Evolutionary conservation across 2,888 invertebrate species (phyloP), one percentile per base, ranked within the genome.

Genomic region (Mayetiola destructor): DNA sequence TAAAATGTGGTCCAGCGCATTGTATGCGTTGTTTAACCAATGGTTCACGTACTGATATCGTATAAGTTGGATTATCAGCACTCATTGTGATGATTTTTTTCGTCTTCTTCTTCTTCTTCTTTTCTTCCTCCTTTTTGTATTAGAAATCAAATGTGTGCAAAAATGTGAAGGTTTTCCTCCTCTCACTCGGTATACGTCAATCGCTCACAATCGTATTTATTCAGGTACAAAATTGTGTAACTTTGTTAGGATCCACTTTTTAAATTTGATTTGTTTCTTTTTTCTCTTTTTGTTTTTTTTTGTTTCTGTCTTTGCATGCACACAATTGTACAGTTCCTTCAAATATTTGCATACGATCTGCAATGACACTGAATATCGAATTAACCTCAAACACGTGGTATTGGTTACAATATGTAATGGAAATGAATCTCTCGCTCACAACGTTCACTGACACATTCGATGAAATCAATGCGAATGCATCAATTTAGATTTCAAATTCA

Each of bases 1-100:
- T 56, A 40, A 59, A 59, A 48, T 58, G 59, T 56, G 59, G 61
- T 29, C 61, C 61, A 20, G 59, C 60, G 56, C 59, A 58, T 48
- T 60, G 58, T 14, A 61, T 23, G n/a, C 56, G 57, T 14, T 60
- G 20, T 12, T 60, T 54, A 16, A 48, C 32, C 8, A 61, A 39
- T 10, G 59, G 55, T 8, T 29, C 57, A 30, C 29, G 42, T 29
- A 59, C 35, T 16, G 58, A 58, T 21, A 60, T 52, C 6, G 56
- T 52, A n/a, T 29, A 16, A 29, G 29, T 56, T 39, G 29, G 16
- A 56, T 56, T 39, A 32, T 57, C 52, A n/a, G 12, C 16, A 16
- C 36, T 23, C 56, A 40, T 42, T 48, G 27, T 56, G 20, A 14
- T 30, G 30, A 56, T 10, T 36, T 23, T 8, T 8, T 14, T 48